Conservation (phyloP, 2,888 invertebrate genomes). For the Gortyna flavago region DNA sequence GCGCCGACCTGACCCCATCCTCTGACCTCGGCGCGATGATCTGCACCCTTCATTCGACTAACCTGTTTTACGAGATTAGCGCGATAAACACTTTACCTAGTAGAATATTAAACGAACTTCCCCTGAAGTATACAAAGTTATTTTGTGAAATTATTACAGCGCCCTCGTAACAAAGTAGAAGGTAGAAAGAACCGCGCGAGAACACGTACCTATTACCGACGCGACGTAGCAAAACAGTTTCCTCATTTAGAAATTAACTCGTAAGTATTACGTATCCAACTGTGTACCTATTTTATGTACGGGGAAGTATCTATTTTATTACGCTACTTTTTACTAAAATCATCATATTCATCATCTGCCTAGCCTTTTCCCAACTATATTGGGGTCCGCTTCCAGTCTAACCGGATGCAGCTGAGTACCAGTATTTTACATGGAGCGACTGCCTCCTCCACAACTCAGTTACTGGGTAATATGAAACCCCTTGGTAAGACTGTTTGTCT, state of each 20-base stretch:
- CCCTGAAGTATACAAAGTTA: slow-evolving; percentile 73
- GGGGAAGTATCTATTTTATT: slow-evolving; percentile 34
- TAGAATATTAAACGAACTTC: slow-evolving; percentile 77
- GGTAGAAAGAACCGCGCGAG: slow-evolving; percentile 69
- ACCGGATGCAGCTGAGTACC: too few relatives aligned
- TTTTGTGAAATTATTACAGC: slow-evolving; percentile 76
- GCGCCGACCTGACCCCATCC: slow-evolving; percentile 82
- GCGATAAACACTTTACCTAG: slow-evolving; percentile 80
- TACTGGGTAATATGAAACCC: too few relatives aligned
- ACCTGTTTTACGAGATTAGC: slow-evolving; percentile 84
- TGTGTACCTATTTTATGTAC: slow-evolving; percentile 48
- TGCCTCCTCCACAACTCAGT: too few relatives aligned
- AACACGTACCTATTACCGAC: slow-evolving; percentile 71
- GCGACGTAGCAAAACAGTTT: slow-evolving; percentile 72
- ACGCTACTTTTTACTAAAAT: slow-evolving; percentile 23
- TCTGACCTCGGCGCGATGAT: slow-evolving; percentile 84
- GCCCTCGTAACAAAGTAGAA: slow-evolving; percentile 70
- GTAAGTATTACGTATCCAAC: slow-evolving; percentile 60
- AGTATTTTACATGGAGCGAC: too few relatives aligned
- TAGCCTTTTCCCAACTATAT: too few relatives aligned
- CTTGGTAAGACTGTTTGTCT: too few relatives aligned
- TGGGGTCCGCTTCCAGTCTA: too few relatives aligned
- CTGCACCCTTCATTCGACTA: slow-evolving; percentile 84
- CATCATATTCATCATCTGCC: too few relatives aligned
- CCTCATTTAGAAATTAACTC: slow-evolving; percentile 72